phyloP scores from a whole-genome alignment of 2,888 invertebrate genomes.

The Meta bourneti region DNA sequence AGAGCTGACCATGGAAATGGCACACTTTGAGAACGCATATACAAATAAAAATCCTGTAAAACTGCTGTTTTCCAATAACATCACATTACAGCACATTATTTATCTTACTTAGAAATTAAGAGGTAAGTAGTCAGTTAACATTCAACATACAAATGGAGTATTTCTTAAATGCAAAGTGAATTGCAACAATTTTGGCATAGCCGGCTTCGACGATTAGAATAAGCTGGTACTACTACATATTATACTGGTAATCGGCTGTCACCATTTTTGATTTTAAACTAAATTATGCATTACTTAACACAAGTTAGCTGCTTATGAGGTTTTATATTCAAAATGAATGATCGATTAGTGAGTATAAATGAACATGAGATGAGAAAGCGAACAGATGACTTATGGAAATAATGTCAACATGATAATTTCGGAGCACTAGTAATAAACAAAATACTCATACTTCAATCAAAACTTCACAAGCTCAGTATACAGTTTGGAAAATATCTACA shows the following conservation, averaged over 20 bases:
- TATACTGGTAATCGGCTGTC: slow-evolving; percentile 11
- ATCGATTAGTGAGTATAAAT: slow-evolving; percentile 36
- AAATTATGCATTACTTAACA: slow-evolving; percentile 42
- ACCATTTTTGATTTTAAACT: slow-evolving; percentile 34
- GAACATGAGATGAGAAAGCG: slow-evolving; percentile 43
- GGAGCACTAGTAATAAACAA: slow-evolving; percentile 26
- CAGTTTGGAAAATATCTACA: slow-evolving; percentile 49
- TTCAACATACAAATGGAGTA: background rate
- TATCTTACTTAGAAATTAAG: slow-evolving; percentile 10
- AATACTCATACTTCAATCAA: slow-evolving; percentile 41
- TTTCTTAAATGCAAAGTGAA: background rate
- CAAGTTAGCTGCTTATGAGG: slow-evolving; percentile 53
- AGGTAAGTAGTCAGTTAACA: slow-evolving; percentile 24
- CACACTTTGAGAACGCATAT: background rate
- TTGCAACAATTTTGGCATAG: slow-evolving; percentile 26
- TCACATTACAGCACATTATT: background rate
- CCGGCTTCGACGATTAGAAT: background rate
- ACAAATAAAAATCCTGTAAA: background rate
- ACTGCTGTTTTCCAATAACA: background rate
- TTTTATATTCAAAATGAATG: slow-evolving; percentile 53
- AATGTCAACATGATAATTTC: slow-evolving; percentile 44
- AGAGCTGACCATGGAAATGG: background rate
- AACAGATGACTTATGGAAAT: slow-evolving; percentile 38
- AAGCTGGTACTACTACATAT: slow-evolving; percentile 15
- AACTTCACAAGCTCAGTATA: slow-evolving; percentile 55